Conservation (phyloP, 2,888 invertebrate species). For the Ennomos erosarius region DNA sequence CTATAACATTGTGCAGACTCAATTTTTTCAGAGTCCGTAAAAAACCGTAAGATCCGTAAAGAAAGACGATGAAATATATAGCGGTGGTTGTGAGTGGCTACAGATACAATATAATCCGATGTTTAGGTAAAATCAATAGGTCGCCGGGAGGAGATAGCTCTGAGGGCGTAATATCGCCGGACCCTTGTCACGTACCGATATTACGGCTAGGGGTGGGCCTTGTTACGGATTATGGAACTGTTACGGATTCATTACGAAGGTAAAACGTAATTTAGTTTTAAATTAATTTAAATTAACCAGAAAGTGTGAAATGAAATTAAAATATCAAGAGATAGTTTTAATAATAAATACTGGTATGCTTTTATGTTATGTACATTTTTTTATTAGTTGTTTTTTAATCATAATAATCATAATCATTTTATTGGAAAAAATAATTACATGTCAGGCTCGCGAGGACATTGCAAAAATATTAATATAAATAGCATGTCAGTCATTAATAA, state of each 20-base stretch:
- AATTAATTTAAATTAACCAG: background rate
- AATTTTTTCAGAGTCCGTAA: conserved; percentile 22
- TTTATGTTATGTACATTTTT: too few relatives aligned
- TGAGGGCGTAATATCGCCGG: conserved; percentile 52
- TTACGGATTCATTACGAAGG: conserved; percentile 7
- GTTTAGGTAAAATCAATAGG: conserved; percentile 58
- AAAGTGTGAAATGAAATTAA: too few relatives aligned
- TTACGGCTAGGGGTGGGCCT: conserved; percentile 40
- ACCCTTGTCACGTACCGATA: conserved; percentile 62
- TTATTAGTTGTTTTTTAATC: too few relatives aligned
- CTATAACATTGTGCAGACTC: conserved; percentile 24
- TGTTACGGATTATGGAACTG: background rate
- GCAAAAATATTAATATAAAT: too few relatives aligned
- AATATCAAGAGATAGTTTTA: too few relatives aligned
- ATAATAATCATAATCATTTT: too few relatives aligned
- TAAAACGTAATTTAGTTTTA: conserved; percentile 2
- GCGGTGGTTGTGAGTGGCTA: conserved; percentile 32
- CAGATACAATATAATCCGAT: conserved; percentile 42
- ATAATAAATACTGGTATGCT: too few relatives aligned
- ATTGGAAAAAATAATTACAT: too few relatives aligned
- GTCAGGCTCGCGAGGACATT: too few relatives aligned
- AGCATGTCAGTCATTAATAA: too few relatives aligned
- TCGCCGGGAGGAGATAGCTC: conserved; percentile 52
- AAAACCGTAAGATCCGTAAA: conserved; percentile 26
- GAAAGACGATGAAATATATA: conserved; percentile 37